These are phyloP conservation scores for Selene dorsalis DNA, from an alignment of 2,797 vertebrate genomes.

Conservation along the genomic window DNA sequence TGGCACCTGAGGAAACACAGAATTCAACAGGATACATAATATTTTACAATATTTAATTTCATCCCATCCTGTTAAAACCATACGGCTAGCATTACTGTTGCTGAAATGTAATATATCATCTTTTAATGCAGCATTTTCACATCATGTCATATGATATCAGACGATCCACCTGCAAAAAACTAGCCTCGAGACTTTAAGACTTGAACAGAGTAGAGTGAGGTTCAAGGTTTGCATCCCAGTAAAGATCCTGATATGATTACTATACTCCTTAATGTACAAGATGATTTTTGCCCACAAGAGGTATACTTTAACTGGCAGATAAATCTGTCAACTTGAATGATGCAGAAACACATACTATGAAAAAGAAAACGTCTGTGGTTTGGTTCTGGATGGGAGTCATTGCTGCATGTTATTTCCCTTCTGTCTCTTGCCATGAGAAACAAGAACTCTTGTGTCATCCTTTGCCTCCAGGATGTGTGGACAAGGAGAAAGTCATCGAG, in stretches of 20 bases:
- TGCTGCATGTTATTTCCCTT: slow-evolving; percentile 10
- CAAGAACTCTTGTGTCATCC: slow-evolving; percentile 5
- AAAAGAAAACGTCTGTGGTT: not conserved
- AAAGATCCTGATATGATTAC: not conserved
- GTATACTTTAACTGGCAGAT: not conserved
- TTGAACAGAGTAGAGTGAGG: too few relatives aligned
- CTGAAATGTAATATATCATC: not conserved
- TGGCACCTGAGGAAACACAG: too few relatives aligned
- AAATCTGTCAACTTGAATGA: not conserved
- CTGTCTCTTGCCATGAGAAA: not conserved
- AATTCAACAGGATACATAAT: too few relatives aligned
- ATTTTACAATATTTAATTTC: too few relatives aligned
- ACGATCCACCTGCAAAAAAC: too few relatives aligned
- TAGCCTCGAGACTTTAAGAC: too few relatives aligned
- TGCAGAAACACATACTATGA: not conserved
- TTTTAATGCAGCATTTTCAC: not conserved
- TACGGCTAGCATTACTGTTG: too few relatives aligned
- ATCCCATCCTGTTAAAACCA: too few relatives aligned
- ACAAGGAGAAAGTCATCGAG: slow-evolving; percentile 7
- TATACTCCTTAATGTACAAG: not conserved
- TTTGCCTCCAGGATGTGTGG: slow-evolving; percentile 15
- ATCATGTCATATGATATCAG: not conserved
- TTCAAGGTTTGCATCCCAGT: too few relatives aligned
- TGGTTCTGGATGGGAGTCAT: not conserved
- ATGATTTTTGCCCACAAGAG: not conserved